Base-by-base conservation (phyloP, 2,113 vertebrate species). In the Anser cygnoides region DNA sequence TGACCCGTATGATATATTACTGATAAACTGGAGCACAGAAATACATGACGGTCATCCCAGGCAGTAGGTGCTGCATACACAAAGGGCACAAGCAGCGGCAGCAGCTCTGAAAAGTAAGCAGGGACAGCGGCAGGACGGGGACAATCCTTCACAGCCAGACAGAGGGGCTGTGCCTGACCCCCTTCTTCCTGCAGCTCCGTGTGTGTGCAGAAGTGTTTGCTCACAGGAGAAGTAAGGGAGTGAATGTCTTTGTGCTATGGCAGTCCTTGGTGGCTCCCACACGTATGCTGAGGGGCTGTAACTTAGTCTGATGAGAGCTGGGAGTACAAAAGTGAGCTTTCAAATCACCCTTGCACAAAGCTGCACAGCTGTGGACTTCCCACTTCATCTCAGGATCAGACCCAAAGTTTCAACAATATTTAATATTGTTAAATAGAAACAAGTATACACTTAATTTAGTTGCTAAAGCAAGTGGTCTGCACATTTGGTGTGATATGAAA, bases 401-500 rank as follows among this genome's bases (percentile, higher is more conserved):
- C 33, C 15, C 31, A 23, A 26, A 8, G n/a, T 66, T 61, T 58
- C 75, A 31, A 9, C 16, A 9, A 0, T 19, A 7, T 55, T 81
- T 84, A 15, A 2, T 3, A 1, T 0, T 5, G 46, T 9, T 49
- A 7, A 28, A 20, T 0, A 33, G 78, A 33, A 65, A 18, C 3
- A 6, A 44, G 46, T 29, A 0, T 12, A 1, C 25, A 0, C 20
- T n/a, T 25, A 52, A 1, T 15, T 37, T 62, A 1, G 13, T 5
- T 4, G 61, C 68, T 58, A 3, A 19, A 11, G 58, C n/a, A 5
- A 54, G 77, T 2, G 8, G 11, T 33, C 18, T 10, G 66, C 17
- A 0, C 0, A 41, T 15, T 0, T 26, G 50, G 26, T 15, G 58
- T 0, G 5, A 4, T 3, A 5, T 0, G 9, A 8, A 49, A 0